Evolutionary conservation across 2,113 vertebrate genomes (phyloP), one percentile per base, ranked within the genome.

Genomic region (Chitala chitala): DNA sequence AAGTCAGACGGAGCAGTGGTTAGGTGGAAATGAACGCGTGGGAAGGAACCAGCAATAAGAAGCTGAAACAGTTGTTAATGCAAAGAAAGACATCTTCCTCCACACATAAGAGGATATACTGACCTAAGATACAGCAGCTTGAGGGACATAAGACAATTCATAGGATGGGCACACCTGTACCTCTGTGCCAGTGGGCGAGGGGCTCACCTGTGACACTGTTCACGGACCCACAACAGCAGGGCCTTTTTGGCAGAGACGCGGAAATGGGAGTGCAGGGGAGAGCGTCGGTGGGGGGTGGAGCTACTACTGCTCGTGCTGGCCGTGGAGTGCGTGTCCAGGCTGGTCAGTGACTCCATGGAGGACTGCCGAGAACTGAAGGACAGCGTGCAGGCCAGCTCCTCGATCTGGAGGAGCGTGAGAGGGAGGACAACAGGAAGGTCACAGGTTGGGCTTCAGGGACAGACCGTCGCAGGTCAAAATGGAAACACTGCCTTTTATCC

Each of bases 201-300:
- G 46, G 9, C 90, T 87, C 82, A 98, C 97, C 73, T 85, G 31
- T 94, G 91, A 80, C 95, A 98, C 54, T 94, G 93, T 4, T 96
- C 93, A 69, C 95, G 90, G 31, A 92, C 96, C 97, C 97, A 99
- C 15, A 94, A 82, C 58, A 99, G 78, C 66, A 99, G 92, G 33
- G 93, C 92, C 76, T 96, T 98, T 85, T 94, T 96, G 78, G 97
- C 95, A 1, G 96, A 98, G 3, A 93, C 78, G 78, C 90, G 91
- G 84, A 95, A 98, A 31, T 84, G 89, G 12, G 84, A 79, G 77
- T 94, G 95, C 12, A 91, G 84, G 13, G 89, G 92, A 1, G 92
- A 90, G 48, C 81, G 88, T 70, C 84, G 85, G 33, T 87, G 89
- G 3, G 90, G 84, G 1, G 89, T 77, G 1, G 89, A 90, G 70